These are phyloP conservation scores for Schizothorax lantsangensis DNA, from an alignment of 2,797 vertebrate genomes.

Conservation along the genomic window DNA sequence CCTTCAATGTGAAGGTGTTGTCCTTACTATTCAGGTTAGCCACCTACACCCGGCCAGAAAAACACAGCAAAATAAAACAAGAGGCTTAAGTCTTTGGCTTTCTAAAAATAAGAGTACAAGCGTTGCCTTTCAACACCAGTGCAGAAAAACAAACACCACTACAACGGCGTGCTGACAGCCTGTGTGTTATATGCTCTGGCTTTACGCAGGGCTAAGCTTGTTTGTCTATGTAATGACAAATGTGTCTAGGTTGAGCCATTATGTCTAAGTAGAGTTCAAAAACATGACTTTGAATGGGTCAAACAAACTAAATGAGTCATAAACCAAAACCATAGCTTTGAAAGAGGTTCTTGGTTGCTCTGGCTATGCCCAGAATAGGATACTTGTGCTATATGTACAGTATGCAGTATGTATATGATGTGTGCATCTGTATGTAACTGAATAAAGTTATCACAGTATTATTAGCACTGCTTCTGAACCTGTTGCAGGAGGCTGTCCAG, in stretches of 20 bases:
- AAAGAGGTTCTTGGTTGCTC: neutral
- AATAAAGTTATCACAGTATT: neutral
- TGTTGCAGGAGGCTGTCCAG: conserved; percentile 94
- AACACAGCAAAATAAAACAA: conserved; percentile 2
- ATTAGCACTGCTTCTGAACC: conserved; percentile 71
- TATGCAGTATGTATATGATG: neutral
- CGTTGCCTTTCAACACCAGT: neutral
- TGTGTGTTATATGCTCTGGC: neutral
- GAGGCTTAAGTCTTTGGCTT: conserved; percentile 1
- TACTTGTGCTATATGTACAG: neutral
- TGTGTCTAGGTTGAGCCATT: conserved; percentile 1
- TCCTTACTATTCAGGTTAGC: conserved; percentile 90
- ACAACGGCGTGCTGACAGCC: neutral
- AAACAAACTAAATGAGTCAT: neutral
- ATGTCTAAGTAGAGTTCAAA: neutral
- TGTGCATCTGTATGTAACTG: neutral
- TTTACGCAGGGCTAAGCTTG: neutral
- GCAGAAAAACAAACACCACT: conserved; percentile 7
- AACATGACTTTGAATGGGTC: neutral
- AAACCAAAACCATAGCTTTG: neutral
- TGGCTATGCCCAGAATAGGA: neutral
- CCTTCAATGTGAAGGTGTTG: conserved; percentile 92
- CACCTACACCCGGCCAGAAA: conserved; percentile 79
- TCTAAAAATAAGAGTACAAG: conserved; percentile 20
- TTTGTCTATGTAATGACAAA: neutral